These are phyloP conservation scores for Ditylenchus weischeri DNA, from an alignment of 2,888 invertebrate species.

Conservation along the genomic window DNA sequence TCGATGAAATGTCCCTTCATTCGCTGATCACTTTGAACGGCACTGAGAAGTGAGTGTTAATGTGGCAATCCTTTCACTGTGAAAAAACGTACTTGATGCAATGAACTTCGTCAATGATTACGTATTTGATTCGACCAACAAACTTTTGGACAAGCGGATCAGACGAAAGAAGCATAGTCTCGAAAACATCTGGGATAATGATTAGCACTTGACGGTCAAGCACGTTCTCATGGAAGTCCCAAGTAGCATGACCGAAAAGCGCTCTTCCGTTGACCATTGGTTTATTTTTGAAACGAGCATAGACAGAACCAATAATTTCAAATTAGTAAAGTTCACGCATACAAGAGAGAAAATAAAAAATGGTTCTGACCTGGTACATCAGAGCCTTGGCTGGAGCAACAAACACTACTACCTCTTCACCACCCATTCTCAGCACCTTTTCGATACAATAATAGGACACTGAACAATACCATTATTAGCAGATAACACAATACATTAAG, in stretches of 20 bases:
- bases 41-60: too few relatives aligned
- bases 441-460: slow-evolving; percentile 61
- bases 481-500: too few relatives aligned
- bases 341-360: neutral
- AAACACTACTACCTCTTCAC: slow-evolving; percentile 59
- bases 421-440: slow-evolving; percentile 57
- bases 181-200: slow-evolving; percentile 53
- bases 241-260: slow-evolving; percentile 56
- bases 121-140: slow-evolving; percentile 52
- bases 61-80: too few relatives aligned
- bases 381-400: slow-evolving; percentile 60
- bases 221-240: slow-evolving; percentile 49
- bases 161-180: slow-evolving; percentile 49
- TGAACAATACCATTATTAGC: slow-evolving; percentile 46
- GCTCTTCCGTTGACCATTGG: slow-evolving; percentile 57
- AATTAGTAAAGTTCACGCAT: slow-evolving; percentile 13
- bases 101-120: slow-evolving; percentile 57
- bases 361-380: slow-evolving; percentile 49
- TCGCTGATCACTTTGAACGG: too few relatives aligned
- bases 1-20: too few relatives aligned
- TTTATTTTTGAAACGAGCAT: slow-evolving; percentile 58
- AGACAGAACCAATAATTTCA: slow-evolving; percentile 57
- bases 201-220: slow-evolving; percentile 54
- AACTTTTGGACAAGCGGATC: slow-evolving; percentile 51
- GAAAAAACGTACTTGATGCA: too few relatives aligned